These are phyloP conservation scores for Hesperophylax magnus DNA, from an alignment of 1,140 invertebrate species.

Conservation along the genomic window DNA sequence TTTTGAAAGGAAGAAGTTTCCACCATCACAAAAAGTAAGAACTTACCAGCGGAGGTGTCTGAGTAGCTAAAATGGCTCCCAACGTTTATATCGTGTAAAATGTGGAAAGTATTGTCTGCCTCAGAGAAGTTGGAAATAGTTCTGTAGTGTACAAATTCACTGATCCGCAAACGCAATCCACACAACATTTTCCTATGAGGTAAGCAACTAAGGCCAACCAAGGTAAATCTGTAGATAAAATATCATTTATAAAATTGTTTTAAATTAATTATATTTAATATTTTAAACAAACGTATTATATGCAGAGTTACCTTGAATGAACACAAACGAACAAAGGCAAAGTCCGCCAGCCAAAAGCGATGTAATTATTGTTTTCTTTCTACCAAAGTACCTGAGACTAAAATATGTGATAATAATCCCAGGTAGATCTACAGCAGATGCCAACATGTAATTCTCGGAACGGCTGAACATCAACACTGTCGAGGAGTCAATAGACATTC, in stretches of 20 bases:
- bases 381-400: constrained; percentile 75
- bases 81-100: constrained; percentile 78
- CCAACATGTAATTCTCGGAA: constrained; percentile 80
- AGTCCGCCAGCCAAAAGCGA: constrained; percentile 75
- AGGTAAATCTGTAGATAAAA: background rate
- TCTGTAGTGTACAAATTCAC: constrained; percentile 78
- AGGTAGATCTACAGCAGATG: constrained; percentile 80
- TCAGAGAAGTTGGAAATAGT: constrained; percentile 76
- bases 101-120: constrained; percentile 74
- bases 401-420: constrained; percentile 77
- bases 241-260: background rate
- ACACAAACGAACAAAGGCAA: constrained; percentile 41
- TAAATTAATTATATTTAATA: too few species aligned
- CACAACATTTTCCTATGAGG: constrained; percentile 78
- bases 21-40: background rate
- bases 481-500: constrained; percentile 80
- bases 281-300: too few species aligned
- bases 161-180: constrained; percentile 74
- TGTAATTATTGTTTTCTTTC: constrained; percentile 73
- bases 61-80: constrained; percentile 78
- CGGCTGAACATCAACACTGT: constrained; percentile 81
- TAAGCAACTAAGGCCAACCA: constrained; percentile 59
- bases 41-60: constrained; percentile 75
- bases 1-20: too few species aligned
- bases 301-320: constrained; percentile 42